These are phyloP conservation scores for Scartelaos histophorus DNA, from an alignment of 2,113 vertebrate genomes.

Conservation along the genomic window DNA sequence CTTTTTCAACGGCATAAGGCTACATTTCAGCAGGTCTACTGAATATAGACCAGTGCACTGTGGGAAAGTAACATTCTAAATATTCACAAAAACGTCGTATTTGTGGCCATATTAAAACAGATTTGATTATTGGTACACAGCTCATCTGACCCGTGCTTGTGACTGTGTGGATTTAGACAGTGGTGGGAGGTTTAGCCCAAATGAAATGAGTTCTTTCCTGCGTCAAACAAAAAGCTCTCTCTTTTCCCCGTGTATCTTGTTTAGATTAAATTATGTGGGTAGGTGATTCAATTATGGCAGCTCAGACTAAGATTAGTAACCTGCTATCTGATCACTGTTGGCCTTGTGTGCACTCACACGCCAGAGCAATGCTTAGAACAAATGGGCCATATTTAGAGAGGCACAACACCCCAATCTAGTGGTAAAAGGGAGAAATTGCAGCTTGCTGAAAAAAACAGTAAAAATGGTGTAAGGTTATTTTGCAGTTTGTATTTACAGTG, in stretches of 20 bases:
- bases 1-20: too few relatives aligned
- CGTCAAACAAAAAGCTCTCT: constrained; percentile 26
- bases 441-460: too few relatives aligned
- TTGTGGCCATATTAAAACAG: too few relatives aligned
- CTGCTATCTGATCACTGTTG: constrained; percentile 46
- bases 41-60: neutral
- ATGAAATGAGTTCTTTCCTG: constrained; percentile 32
- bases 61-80: neutral
- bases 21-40: neutral
- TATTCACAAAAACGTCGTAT: neutral
- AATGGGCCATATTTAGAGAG: constrained; percentile 1
- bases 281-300: constrained; percentile 53
- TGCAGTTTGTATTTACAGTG: too few relatives aligned
- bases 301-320: constrained; percentile 51
- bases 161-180: constrained; percentile 42
- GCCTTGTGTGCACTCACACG: constrained; percentile 59
- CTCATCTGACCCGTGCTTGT: neutral
- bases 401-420: neutral
- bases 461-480: too few relatives aligned
- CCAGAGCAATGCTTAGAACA: neutral
- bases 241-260: too few relatives aligned
- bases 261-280: constrained; percentile 45
- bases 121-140: neutral
- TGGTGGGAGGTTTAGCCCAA: constrained; percentile 34
- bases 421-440: neutral